Conservation (phyloP, 2,113 vertebrate genomes). For the Forbesichthys agassizii region DNA sequence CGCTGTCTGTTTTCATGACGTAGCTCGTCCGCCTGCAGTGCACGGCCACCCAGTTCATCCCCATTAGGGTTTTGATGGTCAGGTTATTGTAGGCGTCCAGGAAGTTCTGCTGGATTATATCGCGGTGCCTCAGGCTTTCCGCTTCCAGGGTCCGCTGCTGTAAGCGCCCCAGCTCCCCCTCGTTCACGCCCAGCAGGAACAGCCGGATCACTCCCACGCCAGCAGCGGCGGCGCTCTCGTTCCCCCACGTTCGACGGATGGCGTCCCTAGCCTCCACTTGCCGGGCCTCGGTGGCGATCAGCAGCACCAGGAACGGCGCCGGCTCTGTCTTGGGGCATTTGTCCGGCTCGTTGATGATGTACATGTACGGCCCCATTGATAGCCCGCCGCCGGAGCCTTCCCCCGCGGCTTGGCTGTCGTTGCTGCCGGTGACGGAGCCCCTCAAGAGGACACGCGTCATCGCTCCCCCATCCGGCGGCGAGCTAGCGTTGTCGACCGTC, state of each 20-base stretch:
- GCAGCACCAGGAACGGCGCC: constrained; percentile 86
- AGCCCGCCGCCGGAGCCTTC: constrained; percentile 59
- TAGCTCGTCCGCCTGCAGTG: constrained; percentile 86
- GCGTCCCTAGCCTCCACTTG: constrained; percentile 89
- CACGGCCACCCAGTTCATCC: constrained; percentile 94
- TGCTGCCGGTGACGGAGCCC: constrained; percentile 76
- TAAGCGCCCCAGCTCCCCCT: constrained; percentile 69
- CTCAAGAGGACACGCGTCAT: constrained; percentile 57
- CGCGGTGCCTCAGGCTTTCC: constrained; percentile 85
- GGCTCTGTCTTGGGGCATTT: constrained; percentile 81
- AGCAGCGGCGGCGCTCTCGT: constrained; percentile 80
- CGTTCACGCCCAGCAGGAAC: constrained; percentile 85
- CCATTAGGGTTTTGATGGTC: constrained; percentile 97
- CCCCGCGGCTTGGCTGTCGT: constrained; percentile 78
- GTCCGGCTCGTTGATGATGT: constrained; percentile 87
- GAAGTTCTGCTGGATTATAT: constrained; percentile 96
- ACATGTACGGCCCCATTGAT: constrained; percentile 81
- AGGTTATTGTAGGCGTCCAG: constrained; percentile 93
- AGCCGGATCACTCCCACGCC: constrained; percentile 81
- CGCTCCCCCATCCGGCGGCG: constrained; percentile 65
- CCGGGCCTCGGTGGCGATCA: constrained; percentile 89
- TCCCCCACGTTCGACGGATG: constrained; percentile 96
- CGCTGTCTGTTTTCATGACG: constrained; percentile 98
- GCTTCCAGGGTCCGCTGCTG: constrained; percentile 82
- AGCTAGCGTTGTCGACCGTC: constrained; percentile 72